Conservation (phyloP, 2,888 invertebrate species). For the Drosophila lutescens region DNA sequence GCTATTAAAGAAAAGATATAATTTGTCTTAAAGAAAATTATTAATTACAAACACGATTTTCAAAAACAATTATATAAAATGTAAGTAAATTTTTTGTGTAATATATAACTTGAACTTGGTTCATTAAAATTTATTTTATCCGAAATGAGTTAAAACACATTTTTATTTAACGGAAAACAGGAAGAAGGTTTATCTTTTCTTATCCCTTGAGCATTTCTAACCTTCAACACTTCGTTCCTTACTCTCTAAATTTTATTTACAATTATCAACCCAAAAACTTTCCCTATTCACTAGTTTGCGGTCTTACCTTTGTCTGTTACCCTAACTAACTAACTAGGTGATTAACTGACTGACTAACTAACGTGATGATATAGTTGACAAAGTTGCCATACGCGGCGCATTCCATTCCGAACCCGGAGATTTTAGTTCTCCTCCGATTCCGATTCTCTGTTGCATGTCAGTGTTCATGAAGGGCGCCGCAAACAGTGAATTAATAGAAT, state of each 20-base stretch:
- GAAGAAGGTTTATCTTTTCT: background rate
- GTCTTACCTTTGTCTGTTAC: constrained; percentile 46
- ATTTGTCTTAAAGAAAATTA: background rate
- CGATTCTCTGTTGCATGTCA: constrained; percentile 13
- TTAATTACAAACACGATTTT: background rate
- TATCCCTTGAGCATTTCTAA: constrained; percentile 6
- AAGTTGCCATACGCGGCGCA: constrained; percentile 40
- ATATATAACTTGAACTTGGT: constrained; percentile 27
- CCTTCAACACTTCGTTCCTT: constrained; percentile 3
- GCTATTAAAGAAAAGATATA: background rate
- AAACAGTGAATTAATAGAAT: constrained; percentile 55
- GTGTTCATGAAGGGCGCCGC: constrained; percentile 73
- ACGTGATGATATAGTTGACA: constrained; percentile 81
- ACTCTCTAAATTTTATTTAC: constrained; percentile 18
- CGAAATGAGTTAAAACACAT: background rate
- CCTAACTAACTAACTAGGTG: constrained; percentile 79
- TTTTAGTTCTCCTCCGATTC: constrained; percentile 14
- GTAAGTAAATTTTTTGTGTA: too few species aligned
- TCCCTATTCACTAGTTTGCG: constrained; percentile 26
- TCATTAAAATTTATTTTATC: constrained; percentile 39
- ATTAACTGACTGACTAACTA: constrained; percentile 78
- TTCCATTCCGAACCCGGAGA: constrained; percentile 7
- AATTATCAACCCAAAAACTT: constrained; percentile 13
- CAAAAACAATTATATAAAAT: background rate
- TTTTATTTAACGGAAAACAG: constrained; percentile 13